These are phyloP conservation scores for Empidonax traillii DNA, from an alignment of 2,113 vertebrate genomes.

Conservation along the genomic window DNA sequence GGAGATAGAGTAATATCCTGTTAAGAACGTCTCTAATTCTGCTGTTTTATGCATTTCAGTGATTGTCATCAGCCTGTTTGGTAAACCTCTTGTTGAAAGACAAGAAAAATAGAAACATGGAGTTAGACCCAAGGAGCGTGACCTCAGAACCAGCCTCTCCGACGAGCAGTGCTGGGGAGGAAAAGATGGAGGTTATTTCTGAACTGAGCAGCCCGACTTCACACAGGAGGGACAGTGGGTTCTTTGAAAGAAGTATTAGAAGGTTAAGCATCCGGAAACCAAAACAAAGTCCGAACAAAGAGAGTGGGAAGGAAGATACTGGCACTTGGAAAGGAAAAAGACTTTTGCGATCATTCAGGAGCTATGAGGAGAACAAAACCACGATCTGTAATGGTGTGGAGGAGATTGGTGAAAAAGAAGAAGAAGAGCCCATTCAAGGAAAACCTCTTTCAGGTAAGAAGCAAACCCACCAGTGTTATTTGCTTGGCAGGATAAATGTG, in stretches of 20 bases:
- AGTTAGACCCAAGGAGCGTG: not conserved
- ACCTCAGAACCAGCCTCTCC: not conserved
- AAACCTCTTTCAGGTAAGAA: constrained; percentile 64
- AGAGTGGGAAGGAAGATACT: not conserved
- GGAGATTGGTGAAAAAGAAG: not conserved
- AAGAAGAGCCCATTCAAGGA: not conserved
- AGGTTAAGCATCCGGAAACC: not conserved
- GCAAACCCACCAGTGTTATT: not conserved
- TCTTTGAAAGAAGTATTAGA: constrained; percentile 36
- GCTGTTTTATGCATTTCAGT: not conserved
- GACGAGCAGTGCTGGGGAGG: not conserved
- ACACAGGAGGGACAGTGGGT: not conserved
- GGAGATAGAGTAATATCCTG: not conserved
- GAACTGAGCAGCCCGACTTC: not conserved
- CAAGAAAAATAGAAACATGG: not conserved
- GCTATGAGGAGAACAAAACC: not conserved
- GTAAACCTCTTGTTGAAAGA: not conserved
- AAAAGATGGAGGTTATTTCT: not conserved
- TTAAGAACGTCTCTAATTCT: not conserved
- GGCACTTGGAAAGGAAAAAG: not conserved
- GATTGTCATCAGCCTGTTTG: not conserved
- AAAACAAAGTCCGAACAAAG: not conserved
- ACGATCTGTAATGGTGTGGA: accelerated
- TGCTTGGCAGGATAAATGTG: not conserved
- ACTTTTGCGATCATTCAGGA: not conserved